Base-by-base conservation (phyloP, 2,113 vertebrate species). In the Galbula dea region DNA sequence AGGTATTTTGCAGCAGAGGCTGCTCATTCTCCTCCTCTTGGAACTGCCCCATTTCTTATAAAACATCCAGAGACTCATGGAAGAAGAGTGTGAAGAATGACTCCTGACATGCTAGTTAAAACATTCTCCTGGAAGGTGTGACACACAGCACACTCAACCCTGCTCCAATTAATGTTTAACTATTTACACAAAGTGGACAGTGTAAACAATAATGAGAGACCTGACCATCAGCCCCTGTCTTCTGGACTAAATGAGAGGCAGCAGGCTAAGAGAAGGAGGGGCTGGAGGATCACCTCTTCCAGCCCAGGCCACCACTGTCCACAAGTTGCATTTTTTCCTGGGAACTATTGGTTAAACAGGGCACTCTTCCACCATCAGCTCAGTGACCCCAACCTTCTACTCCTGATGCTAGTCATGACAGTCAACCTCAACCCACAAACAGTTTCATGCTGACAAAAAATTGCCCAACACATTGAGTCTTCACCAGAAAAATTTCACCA, bases 41-140 rank as follows among this genome's bases (percentile, higher is more conserved):
- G 41, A 88, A 21, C 21, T 67, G 69, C 51, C 52, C 21, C 24
- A 81, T 34, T 87, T 89, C 66, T 58, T 89, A 87, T 80, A 94
- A 89, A 91, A 69, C 29, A 89, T 59, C 41, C 18, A 67, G n/a
- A 77, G 8, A 86, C 55, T 94, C 92, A 90, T 41, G 29, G 57
- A 74, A 48, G 55, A 96, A 74, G 88, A 88, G 86, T 67, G 83
- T 86, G 57, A 94, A 91, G 83, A 91, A 91, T 91, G 90, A 88
- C 52, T 90, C 36, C 52, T 74, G 76, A 75, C 68, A 74, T 68
- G 76, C 75, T 88, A 71, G 55, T 95, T 88, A 94, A 93, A 86
- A 83, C 65, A 86, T 96, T 94, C 94, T 90, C 76, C 73, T 91
- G 69, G 36, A 75, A 94, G 88, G 92, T 81, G 93, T 93, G 95